Conservation (phyloP, 2,113 vertebrate genomes). For the Oplegnathus fasciatus region DNA sequence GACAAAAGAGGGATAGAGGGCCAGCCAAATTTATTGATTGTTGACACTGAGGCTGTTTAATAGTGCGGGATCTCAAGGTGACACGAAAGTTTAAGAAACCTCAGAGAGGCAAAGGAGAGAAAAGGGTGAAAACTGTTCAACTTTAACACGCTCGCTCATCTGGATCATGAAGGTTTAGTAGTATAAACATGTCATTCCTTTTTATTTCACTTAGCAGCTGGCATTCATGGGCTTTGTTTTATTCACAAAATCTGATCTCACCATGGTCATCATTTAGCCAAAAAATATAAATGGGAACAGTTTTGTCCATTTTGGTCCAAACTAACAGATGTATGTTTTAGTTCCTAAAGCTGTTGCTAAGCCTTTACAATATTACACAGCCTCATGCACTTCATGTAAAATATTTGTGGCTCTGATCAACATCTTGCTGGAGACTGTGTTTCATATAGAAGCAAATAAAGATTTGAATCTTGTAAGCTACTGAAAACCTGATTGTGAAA, state of each 20-base stretch:
- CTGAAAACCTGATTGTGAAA: neutral
- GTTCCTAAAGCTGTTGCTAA: neutral
- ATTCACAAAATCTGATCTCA: neutral
- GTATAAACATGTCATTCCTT: no score
- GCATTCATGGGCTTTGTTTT: neutral
- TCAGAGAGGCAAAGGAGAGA: slow-evolving; percentile 37
- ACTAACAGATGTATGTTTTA: slow-evolving; percentile 7
- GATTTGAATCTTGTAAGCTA: neutral
- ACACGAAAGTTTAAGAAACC: slow-evolving; percentile 47
- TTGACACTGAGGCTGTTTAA: slow-evolving; percentile 48
- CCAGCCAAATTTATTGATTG: slow-evolving; percentile 68
- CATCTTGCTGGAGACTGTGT: neutral
- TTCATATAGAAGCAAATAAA: neutral
- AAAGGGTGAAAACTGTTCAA: no score
- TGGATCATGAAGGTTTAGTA: no score
- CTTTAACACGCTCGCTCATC: no score
- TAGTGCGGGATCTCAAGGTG: slow-evolving; percentile 58
- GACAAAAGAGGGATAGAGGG: slow-evolving; percentile 59
- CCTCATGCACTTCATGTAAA: neutral
- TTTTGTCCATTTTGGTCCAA: neutral
- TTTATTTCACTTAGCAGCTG: neutral
- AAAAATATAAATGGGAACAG: neutral
- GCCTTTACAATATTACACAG: neutral
- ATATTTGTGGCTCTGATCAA: neutral
- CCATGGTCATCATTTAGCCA: neutral